Evolutionary conservation across 2,888 invertebrate species (phyloP).

Genomic region (Agrenia bidenticulata): DNA sequence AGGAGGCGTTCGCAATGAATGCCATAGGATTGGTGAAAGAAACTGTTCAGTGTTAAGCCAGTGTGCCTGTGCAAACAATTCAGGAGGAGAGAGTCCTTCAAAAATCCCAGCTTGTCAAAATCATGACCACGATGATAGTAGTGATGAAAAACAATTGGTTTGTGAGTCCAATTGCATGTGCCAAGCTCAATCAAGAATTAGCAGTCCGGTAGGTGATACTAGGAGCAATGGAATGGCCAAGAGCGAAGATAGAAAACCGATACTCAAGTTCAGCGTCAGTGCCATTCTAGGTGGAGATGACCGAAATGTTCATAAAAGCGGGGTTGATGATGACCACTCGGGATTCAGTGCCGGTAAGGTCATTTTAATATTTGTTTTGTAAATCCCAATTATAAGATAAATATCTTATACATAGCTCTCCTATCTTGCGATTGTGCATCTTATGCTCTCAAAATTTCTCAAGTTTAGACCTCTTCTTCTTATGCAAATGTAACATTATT

Average conservation of each 20-base stretch:
- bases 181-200: constrained; percentile 14
- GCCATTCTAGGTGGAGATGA: constrained; percentile 76
- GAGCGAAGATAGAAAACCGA: constrained; percentile 63
- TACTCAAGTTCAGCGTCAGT: constrained; percentile 88
- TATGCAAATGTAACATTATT: too few species aligned
- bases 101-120: constrained; percentile 7
- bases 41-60: constrained; percentile 32
- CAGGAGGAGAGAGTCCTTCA: constrained; percentile 26
- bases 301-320: constrained; percentile 43
- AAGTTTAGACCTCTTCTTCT: too few species aligned
- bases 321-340: constrained; percentile 10
- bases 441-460: too few species aligned
- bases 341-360: constrained; percentile 16
- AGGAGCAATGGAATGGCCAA: constrained; percentile 33
- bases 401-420: too few species aligned
- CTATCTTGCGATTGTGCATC: too few species aligned
- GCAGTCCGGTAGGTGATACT: background rate
- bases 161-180: constrained; percentile 36
- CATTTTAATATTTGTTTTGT: too few species aligned
- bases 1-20: constrained; percentile 12
- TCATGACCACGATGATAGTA: constrained; percentile 32
- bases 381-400: too few species aligned
- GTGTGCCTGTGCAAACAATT: constrained; percentile 42
- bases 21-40: constrained; percentile 25
- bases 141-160: constrained; percentile 31